A percentile compares a stretch with the other conserved stretches of the same genome.
These are phyloP conservation scores for Drosophila longiperda DNA, from an alignment of 2,888 invertebrate species.

Conservation along the genomic window DNA sequence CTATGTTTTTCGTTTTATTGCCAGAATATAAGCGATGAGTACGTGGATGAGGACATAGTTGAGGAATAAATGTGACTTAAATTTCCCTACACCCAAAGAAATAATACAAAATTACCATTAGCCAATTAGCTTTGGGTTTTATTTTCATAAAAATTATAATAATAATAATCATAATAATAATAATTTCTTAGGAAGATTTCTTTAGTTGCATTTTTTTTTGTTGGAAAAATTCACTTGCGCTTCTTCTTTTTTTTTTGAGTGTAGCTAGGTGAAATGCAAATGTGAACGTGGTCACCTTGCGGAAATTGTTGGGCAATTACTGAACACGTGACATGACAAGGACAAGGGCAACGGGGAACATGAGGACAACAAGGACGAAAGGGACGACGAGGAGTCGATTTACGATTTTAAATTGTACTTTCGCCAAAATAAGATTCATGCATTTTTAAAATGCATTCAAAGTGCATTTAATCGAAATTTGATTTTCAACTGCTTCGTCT, in stretches of 20 bases:
- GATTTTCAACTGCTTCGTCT: constrained; percentile 20
- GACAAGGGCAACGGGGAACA: too few species aligned
- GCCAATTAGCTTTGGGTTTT: not conserved
- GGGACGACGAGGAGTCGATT: not conserved
- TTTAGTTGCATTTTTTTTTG: not conserved
- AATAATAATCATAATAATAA: not conserved
- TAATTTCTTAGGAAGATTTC: not conserved
- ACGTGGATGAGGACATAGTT: constrained; percentile 23
- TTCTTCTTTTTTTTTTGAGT: not conserved
- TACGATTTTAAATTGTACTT: constrained; percentile 52
- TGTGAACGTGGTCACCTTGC: constrained; percentile 5
- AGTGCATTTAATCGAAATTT: constrained; percentile 68
- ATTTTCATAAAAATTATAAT: not conserved
- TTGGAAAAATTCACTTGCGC: not conserved
- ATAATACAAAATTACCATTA: not conserved
- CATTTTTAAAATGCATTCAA: constrained; percentile 62
- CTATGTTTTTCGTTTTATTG: constrained; percentile 44
- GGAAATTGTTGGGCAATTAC: constrained; percentile 42
- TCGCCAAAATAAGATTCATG: constrained; percentile 44
- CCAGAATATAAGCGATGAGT: constrained; percentile 52
- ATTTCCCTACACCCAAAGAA: not conserved
- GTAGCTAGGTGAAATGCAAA: not conserved
- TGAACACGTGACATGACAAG: constrained; percentile 4
- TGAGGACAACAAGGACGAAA: not conserved
- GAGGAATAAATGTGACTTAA: not conserved